Evolutionary conservation across 2,888 invertebrate species (phyloP).

Genomic region (Drymonia ruficornis): DNA sequence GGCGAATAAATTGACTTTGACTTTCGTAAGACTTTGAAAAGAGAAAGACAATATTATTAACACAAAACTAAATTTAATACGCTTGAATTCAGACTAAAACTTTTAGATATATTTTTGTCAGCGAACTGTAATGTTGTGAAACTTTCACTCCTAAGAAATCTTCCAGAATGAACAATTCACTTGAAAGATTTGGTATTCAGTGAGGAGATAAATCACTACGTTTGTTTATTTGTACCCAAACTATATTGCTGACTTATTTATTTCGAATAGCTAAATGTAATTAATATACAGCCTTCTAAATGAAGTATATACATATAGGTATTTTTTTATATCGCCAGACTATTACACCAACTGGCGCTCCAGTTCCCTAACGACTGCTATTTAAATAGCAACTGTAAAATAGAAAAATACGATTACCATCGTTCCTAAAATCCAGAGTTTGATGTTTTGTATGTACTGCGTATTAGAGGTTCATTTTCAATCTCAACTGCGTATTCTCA

Average conservation of each 20-base stretch:
- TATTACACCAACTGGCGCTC: too few species aligned
- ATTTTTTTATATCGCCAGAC: too few species aligned
- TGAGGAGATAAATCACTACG: not conserved
- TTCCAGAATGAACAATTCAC: slow-evolving; percentile 1
- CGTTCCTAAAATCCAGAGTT: too few species aligned
- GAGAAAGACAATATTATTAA: not conserved
- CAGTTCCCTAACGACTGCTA: too few species aligned
- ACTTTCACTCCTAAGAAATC: not conserved
- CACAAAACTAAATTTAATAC: not conserved
- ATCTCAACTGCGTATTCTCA: too few species aligned
- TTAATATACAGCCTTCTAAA: not conserved
- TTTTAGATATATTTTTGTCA: not conserved
- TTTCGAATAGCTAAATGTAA: not conserved
- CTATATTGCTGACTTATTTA: not conserved
- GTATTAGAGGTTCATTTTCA: too few species aligned
- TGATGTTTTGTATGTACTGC: too few species aligned
- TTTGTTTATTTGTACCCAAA: not conserved
- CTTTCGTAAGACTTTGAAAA: not conserved
- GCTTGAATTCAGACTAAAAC: not conserved
- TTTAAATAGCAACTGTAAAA: too few species aligned
- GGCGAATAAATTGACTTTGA: not conserved
- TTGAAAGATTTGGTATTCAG: not conserved
- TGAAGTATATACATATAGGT: too few species aligned
- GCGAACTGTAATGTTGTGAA: not conserved
- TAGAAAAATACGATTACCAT: too few species aligned